These are phyloP conservation scores for Rhodinocichla rosea DNA, from an alignment of 2,113 vertebrate species.

Conservation along the genomic window DNA sequence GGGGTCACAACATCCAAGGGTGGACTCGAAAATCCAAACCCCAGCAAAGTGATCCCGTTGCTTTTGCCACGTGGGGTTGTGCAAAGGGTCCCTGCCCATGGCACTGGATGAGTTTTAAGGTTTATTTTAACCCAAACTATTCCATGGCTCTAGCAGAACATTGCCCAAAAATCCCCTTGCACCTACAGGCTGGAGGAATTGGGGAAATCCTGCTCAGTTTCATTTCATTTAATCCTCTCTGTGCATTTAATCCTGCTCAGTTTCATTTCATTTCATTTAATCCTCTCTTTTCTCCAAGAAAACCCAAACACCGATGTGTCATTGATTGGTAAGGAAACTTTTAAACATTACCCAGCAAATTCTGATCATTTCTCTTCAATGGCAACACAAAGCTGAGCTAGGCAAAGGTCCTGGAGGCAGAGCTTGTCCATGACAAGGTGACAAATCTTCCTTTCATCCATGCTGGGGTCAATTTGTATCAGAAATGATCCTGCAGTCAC, in stretches of 20 bases:
- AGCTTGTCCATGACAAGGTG: not conserved
- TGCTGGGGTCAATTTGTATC: not conserved
- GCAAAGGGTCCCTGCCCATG: too few species aligned
- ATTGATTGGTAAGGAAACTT: not conserved
- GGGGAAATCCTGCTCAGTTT: not conserved
- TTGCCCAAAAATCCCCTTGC: too few species aligned
- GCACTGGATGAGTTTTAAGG: too few species aligned
- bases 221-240: fast-evolving
- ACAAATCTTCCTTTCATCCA: not conserved
- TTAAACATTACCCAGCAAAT: fast-evolving
- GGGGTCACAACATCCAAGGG: not conserved
- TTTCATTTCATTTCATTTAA: not conserved
- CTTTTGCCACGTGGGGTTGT: not conserved
- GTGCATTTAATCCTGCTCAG: too few species aligned
- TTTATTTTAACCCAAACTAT: too few species aligned
- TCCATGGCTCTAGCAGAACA: too few species aligned
- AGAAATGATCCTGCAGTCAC: not conserved
- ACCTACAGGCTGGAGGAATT: fast-evolving
- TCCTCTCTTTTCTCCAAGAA: not conserved
- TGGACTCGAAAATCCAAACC: not conserved
- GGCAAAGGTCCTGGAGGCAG: not conserved
- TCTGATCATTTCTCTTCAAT: fast-evolving
- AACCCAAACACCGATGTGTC: not conserved
- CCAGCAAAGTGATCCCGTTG: fast-evolving
- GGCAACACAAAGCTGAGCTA: fast-evolving